Base-by-base conservation (phyloP, 2,797 vertebrate genomes). In the Gadopsis marmoratus region DNA sequence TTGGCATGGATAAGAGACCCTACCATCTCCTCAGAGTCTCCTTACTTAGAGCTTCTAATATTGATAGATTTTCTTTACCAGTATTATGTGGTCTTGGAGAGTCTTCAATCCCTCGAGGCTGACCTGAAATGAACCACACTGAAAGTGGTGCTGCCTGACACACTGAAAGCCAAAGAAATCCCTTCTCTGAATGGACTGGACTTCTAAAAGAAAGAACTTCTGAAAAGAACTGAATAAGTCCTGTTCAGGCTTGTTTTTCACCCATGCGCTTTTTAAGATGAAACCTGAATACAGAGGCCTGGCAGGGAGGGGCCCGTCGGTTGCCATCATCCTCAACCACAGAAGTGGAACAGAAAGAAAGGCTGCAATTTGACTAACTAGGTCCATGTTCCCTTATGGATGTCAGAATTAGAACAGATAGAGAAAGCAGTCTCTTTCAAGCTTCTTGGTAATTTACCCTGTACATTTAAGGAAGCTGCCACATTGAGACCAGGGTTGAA, bases 101-200 rank as follows among this genome's bases (percentile, higher is more conserved):
- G 72, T 50, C 41, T 72, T 74, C 71, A 61, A 21, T 60, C 71
- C 63, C 45, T 74, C 1, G 9, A 76, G 60, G 53, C 78, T 79
- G 83, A 88, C 90, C 91, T 86, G 70, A 73, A 74, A 55, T 79
- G 81, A 90, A 90, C 86, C 67, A 23, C 45, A 9, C 55, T 66
- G 82, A 78, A 83, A 74, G 63, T 2, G 21, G 54, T 51, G 54
- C 77, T 16, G 78, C 54, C 51, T 71, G 35, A 50, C 68, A 66
- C 79, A 35, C 58, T 76, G 55, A 82, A 73, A 82, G 79, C 66
- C 70, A n/a, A 58, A 87, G 78, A 86, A 86, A 81, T 80, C 60
- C 64, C 55, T 31, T 31, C 67, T 59, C 43, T 89, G 73, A 89
- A 86, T 60, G 72, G 68, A 75, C 69, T 37, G 65, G 47, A 74